These are phyloP conservation scores for Saxicola maurus DNA, from an alignment of 2,797 vertebrate species.

Conservation along the genomic window DNA sequence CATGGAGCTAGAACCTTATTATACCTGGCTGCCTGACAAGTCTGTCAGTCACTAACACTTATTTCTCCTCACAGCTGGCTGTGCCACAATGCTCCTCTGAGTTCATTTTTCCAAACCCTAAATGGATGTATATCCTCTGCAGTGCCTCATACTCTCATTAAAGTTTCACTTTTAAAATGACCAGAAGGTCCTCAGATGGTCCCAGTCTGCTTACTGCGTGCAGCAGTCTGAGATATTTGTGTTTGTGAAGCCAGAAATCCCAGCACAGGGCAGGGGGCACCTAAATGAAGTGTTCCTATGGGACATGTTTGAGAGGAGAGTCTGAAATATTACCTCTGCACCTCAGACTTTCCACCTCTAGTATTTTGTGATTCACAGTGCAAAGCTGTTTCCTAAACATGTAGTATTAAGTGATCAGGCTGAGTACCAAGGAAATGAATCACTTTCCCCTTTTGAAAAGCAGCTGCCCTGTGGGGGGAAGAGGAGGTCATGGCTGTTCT, in stretches of 20 bases:
- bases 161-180: background rate
- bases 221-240: background rate
- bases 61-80: background rate
- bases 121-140: background rate
- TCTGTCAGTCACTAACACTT: slow-evolving; percentile 31
- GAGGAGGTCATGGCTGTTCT: background rate
- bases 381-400: slow-evolving; percentile 9
- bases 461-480: background rate
- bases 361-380: background rate
- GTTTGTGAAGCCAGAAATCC: background rate
- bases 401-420: background rate
- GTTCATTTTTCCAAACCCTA: background rate
- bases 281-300: background rate
- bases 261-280: background rate
- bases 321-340: background rate
- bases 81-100: background rate
- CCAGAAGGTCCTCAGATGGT: background rate
- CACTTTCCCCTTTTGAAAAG: slow-evolving; percentile 2
- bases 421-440: slow-evolving; percentile 40
- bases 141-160: background rate
- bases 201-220: background rate
- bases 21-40: slow-evolving; percentile 26
- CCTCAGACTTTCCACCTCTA: background rate
- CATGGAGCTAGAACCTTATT: slow-evolving; percentile 11
- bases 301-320: background rate